Evolutionary conservation across 2,888 invertebrate genomes (phyloP), one percentile per base, ranked within the genome.

Genomic region (Leistus spinibarbis): DNA sequence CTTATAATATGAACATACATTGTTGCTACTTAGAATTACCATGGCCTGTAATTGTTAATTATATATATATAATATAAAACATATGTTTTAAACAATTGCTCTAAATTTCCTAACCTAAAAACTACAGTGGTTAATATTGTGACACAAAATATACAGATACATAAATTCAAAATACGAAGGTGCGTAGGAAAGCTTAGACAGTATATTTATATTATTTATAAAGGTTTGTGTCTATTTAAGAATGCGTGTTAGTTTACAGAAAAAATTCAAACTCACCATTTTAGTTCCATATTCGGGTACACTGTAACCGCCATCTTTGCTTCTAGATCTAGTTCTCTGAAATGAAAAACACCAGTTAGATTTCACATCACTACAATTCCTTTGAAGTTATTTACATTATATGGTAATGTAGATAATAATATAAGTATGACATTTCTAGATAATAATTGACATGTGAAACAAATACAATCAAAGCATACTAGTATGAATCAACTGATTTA

Each of bases 241-340:
- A 64, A 64, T 64, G 64, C 64, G 24, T 23, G 64, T 64, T 27
- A 64, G 27, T 64, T 17, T 17, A 66, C 17, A 40, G 19, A 40
- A 10, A 19, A 24, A 53, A 40, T 53, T 13, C 20, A 69, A 19
- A 84, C 84, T 85, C 79, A 85, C 85, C 84, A 85, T 77, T 85
- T 84, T 74, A 85, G 82, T 78, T 85, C 84, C 82, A 85, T 84
- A 81, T 85, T 85, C 76, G 84, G 83, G 78, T 84, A 85, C 78
- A 85, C 83, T 71, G 84, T 85, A 80, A 85, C 85, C 79, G 85
- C 85, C 85, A 85, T 85, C 77, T 80, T 78, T 77, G 76, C 78
- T 74, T 77, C 68, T 76, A 78, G 79, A 75, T 79, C 78, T 24
- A 63, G 27, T 16, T 60, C 75, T 27, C 75, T 75, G 54, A 5